Conservation (phyloP, 2,113 vertebrate species). For the Misgurnus mizolepis region DNA sequence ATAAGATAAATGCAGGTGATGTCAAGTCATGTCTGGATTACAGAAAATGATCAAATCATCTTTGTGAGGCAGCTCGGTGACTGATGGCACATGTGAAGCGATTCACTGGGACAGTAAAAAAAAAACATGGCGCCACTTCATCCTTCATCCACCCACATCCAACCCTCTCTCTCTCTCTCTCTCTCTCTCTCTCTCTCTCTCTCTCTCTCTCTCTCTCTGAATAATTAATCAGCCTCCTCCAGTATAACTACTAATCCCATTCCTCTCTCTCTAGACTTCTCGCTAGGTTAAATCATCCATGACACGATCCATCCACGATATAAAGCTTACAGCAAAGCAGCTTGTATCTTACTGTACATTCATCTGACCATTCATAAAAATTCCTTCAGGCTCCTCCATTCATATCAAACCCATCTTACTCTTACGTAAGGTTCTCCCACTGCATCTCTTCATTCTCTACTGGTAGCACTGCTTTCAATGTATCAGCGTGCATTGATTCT, state of each 20-base stretch:
- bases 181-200: slow-evolving; percentile 28
- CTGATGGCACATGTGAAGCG: slow-evolving; percentile 4
- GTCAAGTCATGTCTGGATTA: background rate
- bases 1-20: background rate
- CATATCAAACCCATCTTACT: slow-evolving; percentile 17
- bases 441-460: background rate
- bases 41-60: background rate
- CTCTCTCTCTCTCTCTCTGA: too few species aligned
- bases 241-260: slow-evolving; percentile 52
- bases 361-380: slow-evolving; percentile 45
- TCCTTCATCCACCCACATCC: slow-evolving; percentile 42
- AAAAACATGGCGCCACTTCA: slow-evolving; percentile 35
- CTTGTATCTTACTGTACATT: slow-evolving; percentile 11
- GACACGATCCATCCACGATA: background rate
- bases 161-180: slow-evolving; percentile 18
- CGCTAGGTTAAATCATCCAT: slow-evolving; percentile 30
- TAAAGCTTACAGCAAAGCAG: slow-evolving; percentile 24
- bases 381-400: slow-evolving; percentile 43
- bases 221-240: slow-evolving; percentile 37
- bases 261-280: slow-evolving; percentile 25
- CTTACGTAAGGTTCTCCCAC: slow-evolving; percentile 8
- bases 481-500: background rate
- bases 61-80: slow-evolving; percentile 4
- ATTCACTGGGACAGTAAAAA: slow-evolving; percentile 31
- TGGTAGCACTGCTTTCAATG: slow-evolving; percentile 9